Evolutionary conservation across 2,113 vertebrate species (phyloP).

Genomic region (Tonatia bakeri): DNA sequence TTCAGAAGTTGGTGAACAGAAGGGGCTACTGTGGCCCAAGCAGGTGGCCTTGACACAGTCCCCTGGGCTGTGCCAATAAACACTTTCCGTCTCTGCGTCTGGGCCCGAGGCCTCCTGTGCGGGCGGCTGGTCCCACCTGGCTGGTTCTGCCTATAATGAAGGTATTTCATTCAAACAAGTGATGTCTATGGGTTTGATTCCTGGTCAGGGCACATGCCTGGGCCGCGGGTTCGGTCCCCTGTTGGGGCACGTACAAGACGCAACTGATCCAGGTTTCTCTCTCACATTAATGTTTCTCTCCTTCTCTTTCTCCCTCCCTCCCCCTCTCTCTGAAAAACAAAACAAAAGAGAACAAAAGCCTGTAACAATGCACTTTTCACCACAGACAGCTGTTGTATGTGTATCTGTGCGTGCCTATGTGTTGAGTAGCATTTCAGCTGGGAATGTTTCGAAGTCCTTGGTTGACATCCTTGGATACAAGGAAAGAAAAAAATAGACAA

Average conservation of each 20-base stretch:
- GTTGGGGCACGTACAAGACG: too few species aligned
- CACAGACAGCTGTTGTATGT: not conserved
- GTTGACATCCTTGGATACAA: not conserved
- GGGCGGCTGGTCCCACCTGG: not conserved
- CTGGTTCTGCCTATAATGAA: not conserved
- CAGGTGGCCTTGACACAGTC: not conserved
- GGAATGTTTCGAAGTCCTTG: not conserved
- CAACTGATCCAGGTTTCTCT: too few species aligned
- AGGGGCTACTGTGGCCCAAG: not conserved
- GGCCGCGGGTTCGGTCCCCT: too few species aligned
- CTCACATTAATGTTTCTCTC: too few species aligned
- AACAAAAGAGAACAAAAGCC: too few species aligned
- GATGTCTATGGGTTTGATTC: too few species aligned
- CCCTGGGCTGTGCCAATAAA: not conserved
- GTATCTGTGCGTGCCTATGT: not conserved
- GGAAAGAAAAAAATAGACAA: not conserved
- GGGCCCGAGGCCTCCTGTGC: not conserved
- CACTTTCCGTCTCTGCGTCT: not conserved
- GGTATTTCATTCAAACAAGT: too few species aligned
- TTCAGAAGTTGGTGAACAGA: rapidly evolving
- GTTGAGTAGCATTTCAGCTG: not conserved
- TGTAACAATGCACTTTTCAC: too few species aligned
- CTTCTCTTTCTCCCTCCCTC: too few species aligned
- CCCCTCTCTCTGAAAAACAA: too few species aligned
- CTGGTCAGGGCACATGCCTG: too few species aligned